Percentiles rank a stretch among this genome's conserved stretches.
Evolutionary conservation across 1,140 invertebrate species (phyloP).

Genomic region (Danaus plexippus): DNA sequence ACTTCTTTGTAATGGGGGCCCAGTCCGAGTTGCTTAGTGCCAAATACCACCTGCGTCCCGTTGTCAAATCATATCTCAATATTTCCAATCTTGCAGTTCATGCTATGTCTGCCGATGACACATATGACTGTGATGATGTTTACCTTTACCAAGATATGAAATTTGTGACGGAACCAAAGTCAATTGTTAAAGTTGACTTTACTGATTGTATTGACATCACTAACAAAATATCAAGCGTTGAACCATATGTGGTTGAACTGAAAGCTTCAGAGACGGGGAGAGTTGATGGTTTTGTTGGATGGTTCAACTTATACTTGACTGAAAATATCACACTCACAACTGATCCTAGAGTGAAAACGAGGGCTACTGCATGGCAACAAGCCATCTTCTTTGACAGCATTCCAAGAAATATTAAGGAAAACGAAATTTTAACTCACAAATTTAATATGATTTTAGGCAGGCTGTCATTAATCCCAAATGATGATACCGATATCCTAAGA

Average conservation of each 20-base stretch:
- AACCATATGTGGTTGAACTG: conserved; percentile 48
- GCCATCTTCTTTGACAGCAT: conserved; percentile 75
- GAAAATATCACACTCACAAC: conserved; percentile 74
- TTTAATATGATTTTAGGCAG: conserved; percentile 59
- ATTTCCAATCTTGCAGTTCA: conserved; percentile 50
- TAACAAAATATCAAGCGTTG: conserved; percentile 51
- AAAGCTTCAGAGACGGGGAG: conserved; percentile 64
- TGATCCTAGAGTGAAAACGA: conserved; percentile 62
- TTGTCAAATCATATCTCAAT: conserved; percentile 55
- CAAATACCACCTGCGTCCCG: conserved; percentile 52
- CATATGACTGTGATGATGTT: conserved; percentile 81
- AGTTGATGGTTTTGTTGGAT: conserved; percentile 77
- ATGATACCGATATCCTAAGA: conserved; percentile 38
- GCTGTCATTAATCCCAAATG: conserved; percentile 35
- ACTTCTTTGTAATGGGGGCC: conserved; percentile 75
- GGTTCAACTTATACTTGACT: conserved; percentile 83
- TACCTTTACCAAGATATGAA: conserved; percentile 70
- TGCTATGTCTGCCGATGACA: conserved; percentile 49
- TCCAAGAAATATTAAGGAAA: conserved; percentile 45
- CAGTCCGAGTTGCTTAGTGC: conserved; percentile 63
- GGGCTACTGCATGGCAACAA: conserved; percentile 82
- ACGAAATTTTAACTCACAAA: conserved; percentile 24
- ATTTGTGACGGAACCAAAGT: conserved; percentile 73
- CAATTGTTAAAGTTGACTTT: conserved; percentile 77
- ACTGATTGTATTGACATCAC: conserved; percentile 72